These are phyloP conservation scores for Danio albolineatus DNA, from an alignment of 2,797 vertebrate genomes.

Conservation along the genomic window DNA sequence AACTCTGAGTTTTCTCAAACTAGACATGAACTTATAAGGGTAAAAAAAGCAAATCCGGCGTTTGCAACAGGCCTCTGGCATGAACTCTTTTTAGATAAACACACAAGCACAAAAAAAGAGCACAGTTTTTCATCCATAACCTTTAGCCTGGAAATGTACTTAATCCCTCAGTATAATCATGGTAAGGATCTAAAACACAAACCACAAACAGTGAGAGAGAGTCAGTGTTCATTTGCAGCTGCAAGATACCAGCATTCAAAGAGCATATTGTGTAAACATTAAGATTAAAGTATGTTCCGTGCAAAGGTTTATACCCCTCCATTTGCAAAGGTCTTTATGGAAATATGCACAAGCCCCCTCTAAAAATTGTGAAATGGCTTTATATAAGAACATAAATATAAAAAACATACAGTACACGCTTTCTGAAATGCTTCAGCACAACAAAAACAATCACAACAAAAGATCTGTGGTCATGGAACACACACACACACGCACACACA, in stretches of 20 bases:
- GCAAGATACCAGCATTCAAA: neutral
- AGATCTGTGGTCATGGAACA: neutral
- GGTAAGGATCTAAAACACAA: neutral
- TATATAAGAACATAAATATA: conserved; percentile 7
- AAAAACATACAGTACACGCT: neutral
- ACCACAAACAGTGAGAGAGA: neutral
- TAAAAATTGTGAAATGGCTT: conserved; percentile 1
- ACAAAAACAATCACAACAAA: conserved; percentile 1
- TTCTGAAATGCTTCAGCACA: neutral
- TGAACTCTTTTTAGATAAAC: neutral
- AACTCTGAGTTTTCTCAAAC: too few relatives aligned
- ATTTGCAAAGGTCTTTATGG: neutral
- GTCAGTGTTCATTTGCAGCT: neutral
- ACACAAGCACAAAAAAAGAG: neutral
- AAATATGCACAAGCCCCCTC: neutral
- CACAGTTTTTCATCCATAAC: neutral
- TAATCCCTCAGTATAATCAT: neutral
- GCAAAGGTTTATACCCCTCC: neutral
- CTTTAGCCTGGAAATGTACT: neutral
- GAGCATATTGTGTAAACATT: neutral
- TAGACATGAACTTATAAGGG: too few relatives aligned
- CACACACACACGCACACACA: neutral
- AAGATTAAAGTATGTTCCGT: neutral
- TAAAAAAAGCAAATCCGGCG: too few relatives aligned
- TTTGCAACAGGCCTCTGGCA: neutral